Evolutionary conservation across 2,888 invertebrate species (phyloP).

Genomic region (Microplitis deprimator): DNA sequence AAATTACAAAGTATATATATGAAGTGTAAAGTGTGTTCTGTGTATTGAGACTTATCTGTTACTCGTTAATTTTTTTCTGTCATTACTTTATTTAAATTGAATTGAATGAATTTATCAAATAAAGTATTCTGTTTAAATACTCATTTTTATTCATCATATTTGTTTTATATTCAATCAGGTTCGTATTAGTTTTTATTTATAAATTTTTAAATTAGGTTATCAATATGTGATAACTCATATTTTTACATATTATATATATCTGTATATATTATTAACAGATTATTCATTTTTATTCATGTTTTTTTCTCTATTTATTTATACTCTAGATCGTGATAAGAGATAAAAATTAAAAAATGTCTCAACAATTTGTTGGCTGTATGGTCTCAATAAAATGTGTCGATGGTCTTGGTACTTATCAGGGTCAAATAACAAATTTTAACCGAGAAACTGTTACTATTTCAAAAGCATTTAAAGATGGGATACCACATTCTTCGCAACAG

Average conservation of each 20-base stretch:
- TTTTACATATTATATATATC: background rate
- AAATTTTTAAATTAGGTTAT: background rate
- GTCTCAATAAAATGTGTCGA: conserved; percentile 88
- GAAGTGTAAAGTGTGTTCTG: background rate
- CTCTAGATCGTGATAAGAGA: background rate
- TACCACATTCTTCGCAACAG: conserved; percentile 75
- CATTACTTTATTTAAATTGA: background rate
- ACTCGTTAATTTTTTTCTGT: background rate
- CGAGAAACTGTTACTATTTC: conserved; percentile 81
- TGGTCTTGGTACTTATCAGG: conserved; percentile 86
- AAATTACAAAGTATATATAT: background rate
- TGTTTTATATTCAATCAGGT: background rate
- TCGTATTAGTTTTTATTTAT: background rate
- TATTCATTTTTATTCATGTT: background rate
- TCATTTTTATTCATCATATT: background rate
- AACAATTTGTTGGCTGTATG: conserved; percentile 77
- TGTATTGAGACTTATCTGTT: background rate
- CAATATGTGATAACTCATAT: background rate
- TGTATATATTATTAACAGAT: background rate
- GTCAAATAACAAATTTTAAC: conserved; percentile 82
- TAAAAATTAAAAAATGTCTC: conserved; percentile 61
- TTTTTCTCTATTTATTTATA: background rate
- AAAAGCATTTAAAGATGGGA: conserved; percentile 88
- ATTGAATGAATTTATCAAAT: background rate
- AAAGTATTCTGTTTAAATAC: background rate